phyloP scores from a whole-genome alignment of 1,140 invertebrate genomes.

The Temnothorax nylanderi region DNA sequence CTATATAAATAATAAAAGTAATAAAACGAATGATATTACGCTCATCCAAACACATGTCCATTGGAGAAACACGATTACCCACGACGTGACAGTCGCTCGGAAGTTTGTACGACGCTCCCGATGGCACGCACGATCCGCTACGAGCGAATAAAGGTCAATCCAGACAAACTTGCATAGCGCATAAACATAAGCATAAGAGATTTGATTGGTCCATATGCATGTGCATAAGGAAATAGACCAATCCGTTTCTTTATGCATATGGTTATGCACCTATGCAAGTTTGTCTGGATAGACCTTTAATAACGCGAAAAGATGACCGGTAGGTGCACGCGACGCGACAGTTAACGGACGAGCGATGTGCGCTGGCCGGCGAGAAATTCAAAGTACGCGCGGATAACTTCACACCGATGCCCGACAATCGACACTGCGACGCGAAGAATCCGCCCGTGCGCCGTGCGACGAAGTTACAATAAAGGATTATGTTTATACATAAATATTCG shows the following conservation, averaged over 20 bases:
- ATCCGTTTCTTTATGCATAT: too few relatives aligned
- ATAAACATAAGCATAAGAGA: too few relatives aligned
- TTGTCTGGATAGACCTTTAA: too few relatives aligned
- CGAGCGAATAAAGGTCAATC: too few relatives aligned
- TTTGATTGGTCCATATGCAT: too few relatives aligned
- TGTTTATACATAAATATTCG: too few relatives aligned
- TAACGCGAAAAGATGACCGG: not conserved
- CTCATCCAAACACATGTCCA: not conserved
- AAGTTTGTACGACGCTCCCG: not conserved
- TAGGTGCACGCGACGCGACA: not conserved
- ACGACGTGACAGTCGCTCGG: not conserved
- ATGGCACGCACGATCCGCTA: not conserved
- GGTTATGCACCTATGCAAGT: too few relatives aligned
- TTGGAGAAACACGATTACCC: not conserved
- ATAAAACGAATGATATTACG: not conserved
- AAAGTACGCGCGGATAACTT: slow-evolving; percentile 1
- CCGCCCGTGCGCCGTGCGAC: not conserved
- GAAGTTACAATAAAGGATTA: too few relatives aligned
- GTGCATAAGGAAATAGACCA: too few relatives aligned
- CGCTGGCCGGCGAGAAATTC: not conserved
- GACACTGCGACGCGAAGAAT: not conserved
- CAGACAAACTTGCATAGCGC: too few relatives aligned
- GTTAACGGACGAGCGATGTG: not conserved
- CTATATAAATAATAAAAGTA: not conserved
- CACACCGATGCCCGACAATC: not conserved